Conservation (phyloP, 2,113 vertebrate species). For the Caranx ignobilis region DNA sequence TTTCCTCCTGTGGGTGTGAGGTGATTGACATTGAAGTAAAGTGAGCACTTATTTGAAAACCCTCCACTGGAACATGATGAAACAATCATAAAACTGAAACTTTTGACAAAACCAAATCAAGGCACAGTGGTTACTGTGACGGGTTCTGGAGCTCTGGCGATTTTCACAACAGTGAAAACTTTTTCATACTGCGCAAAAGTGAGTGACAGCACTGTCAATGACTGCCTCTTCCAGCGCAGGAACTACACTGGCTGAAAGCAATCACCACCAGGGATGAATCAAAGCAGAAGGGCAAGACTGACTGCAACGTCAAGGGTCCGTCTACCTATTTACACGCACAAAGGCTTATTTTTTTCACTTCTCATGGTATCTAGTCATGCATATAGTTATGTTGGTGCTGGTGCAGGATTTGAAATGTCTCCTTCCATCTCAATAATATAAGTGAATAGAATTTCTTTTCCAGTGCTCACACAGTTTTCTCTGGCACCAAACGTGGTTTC, state of each 20-base stretch:
- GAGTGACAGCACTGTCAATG: slow-evolving; percentile 4
- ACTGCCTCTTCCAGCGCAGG: not conserved
- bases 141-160: slow-evolving; percentile 3
- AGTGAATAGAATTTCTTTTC: not conserved
- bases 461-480: not conserved
- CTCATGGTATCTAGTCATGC: not conserved
- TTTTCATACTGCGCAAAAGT: slow-evolving; percentile 5
- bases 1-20: slow-evolving; percentile 39
- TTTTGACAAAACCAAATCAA: slow-evolving; percentile 48
- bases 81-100: slow-evolving; percentile 35
- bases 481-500: too few species aligned
- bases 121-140: slow-evolving; percentile 23
- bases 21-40: slow-evolving; percentile 39
- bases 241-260: not conserved
- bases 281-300: not conserved
- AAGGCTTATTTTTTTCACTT: not conserved
- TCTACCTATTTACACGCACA: not conserved
- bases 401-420: not conserved
- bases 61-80: slow-evolving; percentile 38
- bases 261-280: not conserved
- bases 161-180: slow-evolving; percentile 27
- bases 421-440: not conserved
- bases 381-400: not conserved
- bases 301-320: not conserved
- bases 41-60: slow-evolving; percentile 46